Conservation (phyloP, 2,797 vertebrate species). For the Manis javanica region DNA sequence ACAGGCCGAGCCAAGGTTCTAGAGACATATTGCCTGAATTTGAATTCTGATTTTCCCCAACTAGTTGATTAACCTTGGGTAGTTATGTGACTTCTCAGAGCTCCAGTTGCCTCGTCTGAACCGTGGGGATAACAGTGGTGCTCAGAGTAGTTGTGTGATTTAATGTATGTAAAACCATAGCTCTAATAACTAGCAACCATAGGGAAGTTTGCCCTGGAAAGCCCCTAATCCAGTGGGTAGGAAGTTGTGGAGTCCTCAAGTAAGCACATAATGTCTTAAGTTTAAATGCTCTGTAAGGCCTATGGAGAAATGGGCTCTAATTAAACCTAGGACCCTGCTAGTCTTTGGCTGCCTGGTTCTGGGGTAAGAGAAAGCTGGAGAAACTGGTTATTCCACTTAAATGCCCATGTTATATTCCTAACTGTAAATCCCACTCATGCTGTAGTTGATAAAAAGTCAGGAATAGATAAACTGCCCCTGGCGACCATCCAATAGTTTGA, state of each 20-base stretch:
- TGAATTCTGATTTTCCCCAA: conserved; percentile 16
- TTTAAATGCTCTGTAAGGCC: not conserved
- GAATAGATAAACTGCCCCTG: not conserved
- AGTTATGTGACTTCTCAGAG: not conserved
- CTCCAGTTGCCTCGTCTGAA: not conserved
- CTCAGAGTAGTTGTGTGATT: not conserved
- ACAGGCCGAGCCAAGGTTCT: not conserved
- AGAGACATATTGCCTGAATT: not conserved
- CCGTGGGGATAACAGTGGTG: not conserved
- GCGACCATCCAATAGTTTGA: not conserved
- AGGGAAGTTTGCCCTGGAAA: conserved; percentile 1
- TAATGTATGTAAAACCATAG: not conserved
- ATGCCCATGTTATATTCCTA: not conserved
- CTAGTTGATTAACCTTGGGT: not conserved
- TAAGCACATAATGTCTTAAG: not conserved
- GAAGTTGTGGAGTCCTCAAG: not conserved
- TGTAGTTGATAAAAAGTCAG: not conserved
- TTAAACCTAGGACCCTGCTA: not conserved
- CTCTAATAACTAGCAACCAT: not conserved
- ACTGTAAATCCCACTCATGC: not conserved
- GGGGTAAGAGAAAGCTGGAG: not conserved
- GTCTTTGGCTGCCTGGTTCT: not conserved
- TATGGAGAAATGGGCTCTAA: not conserved
- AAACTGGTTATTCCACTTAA: conserved; percentile 51
- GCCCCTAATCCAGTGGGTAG: not conserved